Evolutionary conservation across 1,140 invertebrate species (phyloP), one percentile per base, ranked within the genome.

Genomic region (Drosophila dunni): DNA sequence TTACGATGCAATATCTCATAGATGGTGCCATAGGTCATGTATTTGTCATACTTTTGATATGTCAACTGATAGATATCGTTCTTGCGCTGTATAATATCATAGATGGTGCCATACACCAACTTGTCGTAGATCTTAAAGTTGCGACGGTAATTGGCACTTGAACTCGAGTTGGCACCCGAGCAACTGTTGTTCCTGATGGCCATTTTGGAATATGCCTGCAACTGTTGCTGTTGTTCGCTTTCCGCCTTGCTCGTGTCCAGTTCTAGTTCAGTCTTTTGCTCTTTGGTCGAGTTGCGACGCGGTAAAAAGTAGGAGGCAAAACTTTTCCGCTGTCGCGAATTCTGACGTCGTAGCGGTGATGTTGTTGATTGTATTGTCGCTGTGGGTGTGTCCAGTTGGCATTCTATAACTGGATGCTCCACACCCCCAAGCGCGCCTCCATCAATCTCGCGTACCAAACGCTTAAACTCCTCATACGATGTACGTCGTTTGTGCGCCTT

Each of bases 11-110:
- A 42, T 65, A 92, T 92, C 53, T 92, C 92, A 61, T 92, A 92
- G 48, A 92, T 92, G 48, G 92, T 92, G 67, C 92, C 92, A 54
- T 92, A 92, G 42, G 92, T 92, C 91, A 92, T 92, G 40, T 92
- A 92, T 42, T 92, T 92, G 60, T 92, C 92, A 50, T 92, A 92
- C 65, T 91, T 92, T 64, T 92, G 86, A 74, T 84, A 88, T 13
- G 79, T 85, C 42, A 86, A 20, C 33, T 86, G 85, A 76, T 92
- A 92, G 29, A 92, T 92, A 54, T 92, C 91, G 9, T 92, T 92
- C 38, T 92, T 92, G 20, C 88, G 86, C 70, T 92, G 92, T 13
- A 92, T 92, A 2, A 92, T 92, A 45, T 92, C 91, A 67, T 92
- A 92, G 53, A 92, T 92, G 46, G 91, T 92, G 53, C 91, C 91